Conservation (phyloP, 2,888 invertebrate species). For the Choreutis nemorana region DNA sequence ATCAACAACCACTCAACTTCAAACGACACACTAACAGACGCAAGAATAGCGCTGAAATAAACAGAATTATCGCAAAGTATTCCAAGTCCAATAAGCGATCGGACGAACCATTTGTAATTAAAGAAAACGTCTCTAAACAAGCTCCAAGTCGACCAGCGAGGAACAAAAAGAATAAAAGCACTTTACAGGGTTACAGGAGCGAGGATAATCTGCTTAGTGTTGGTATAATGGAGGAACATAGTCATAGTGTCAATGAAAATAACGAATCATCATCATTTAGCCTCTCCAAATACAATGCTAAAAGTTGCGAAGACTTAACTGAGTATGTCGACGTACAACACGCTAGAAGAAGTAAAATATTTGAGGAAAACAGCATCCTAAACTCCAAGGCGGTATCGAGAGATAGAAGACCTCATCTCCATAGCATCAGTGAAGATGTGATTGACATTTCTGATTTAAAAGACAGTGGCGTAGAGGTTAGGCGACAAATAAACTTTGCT, state of each 20-base stretch:
- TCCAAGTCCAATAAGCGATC: constrained; percentile 48
- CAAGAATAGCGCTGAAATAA: constrained; percentile 62
- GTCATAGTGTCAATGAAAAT: constrained; percentile 25
- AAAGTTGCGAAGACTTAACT: constrained; percentile 51
- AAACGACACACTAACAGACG: constrained; percentile 58
- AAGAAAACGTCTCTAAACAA: constrained; percentile 21
- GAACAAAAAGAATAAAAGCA: constrained; percentile 23
- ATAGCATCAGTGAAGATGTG: constrained; percentile 40
- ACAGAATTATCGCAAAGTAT: constrained; percentile 64
- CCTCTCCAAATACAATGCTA: constrained; percentile 43
- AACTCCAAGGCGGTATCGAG: constrained; percentile 28
- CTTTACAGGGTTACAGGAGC: constrained; percentile 41
- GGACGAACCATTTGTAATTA: constrained; percentile 31
- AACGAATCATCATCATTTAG: constrained; percentile 22
- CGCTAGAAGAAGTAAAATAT: constrained; percentile 41
- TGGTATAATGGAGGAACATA: constrained; percentile 34
- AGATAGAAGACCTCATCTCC: constrained; percentile 20
- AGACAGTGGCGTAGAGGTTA: constrained; percentile 42
- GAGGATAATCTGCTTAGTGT: constrained; percentile 47
- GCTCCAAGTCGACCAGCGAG: constrained; percentile 42
- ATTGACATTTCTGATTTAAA: constrained; percentile 25
- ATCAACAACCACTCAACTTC: constrained; percentile 60
- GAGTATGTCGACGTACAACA: constrained; percentile 45
- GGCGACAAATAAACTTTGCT: constrained; percentile 30
- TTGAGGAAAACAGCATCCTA: constrained; percentile 49